Conservation (phyloP, 2,888 invertebrate species). For the Dynastes grantii region DNA sequence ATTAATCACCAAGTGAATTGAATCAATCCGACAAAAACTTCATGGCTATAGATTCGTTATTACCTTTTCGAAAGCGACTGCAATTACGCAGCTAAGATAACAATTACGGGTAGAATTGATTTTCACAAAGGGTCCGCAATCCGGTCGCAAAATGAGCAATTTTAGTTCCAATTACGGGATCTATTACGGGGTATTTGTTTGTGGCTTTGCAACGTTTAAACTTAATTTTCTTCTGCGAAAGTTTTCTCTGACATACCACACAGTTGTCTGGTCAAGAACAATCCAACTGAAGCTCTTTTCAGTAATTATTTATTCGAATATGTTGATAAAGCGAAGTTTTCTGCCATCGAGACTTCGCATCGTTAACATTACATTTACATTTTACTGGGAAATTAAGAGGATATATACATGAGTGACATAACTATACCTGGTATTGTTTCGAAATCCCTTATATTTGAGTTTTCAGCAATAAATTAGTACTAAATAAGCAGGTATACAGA, state of each 20-base stretch:
- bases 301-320: too few relatives aligned
- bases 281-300: too few relatives aligned
- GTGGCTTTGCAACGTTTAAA: slow-evolving; percentile 53
- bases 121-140: slow-evolving; percentile 54
- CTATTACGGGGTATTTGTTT: slow-evolving; percentile 57
- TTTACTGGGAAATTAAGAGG: too few relatives aligned
- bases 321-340: too few relatives aligned
- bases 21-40: slow-evolving; percentile 19
- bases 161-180: slow-evolving; percentile 59
- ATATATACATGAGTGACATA: too few relatives aligned
- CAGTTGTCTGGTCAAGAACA: not conserved
- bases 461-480: too few relatives aligned
- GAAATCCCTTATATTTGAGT: too few relatives aligned
- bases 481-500: too few relatives aligned
- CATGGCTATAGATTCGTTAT: slow-evolving; percentile 13
- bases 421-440: too few relatives aligned
- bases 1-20: not conserved
- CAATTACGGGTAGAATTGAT: slow-evolving; percentile 58
- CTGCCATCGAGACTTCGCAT: too few relatives aligned
- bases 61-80: slow-evolving; percentile 27
- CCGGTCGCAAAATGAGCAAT: slow-evolving; percentile 59
- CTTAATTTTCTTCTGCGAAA: slow-evolving; percentile 21
- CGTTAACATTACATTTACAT: too few relatives aligned
- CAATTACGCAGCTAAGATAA: slow-evolving; percentile 51
- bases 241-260: not conserved